Percentiles rank a stretch among this genome's conserved stretches.
Conservation (phyloP, 2,888 invertebrate genomes). For the Caenorhabditis panamensis region DNA sequence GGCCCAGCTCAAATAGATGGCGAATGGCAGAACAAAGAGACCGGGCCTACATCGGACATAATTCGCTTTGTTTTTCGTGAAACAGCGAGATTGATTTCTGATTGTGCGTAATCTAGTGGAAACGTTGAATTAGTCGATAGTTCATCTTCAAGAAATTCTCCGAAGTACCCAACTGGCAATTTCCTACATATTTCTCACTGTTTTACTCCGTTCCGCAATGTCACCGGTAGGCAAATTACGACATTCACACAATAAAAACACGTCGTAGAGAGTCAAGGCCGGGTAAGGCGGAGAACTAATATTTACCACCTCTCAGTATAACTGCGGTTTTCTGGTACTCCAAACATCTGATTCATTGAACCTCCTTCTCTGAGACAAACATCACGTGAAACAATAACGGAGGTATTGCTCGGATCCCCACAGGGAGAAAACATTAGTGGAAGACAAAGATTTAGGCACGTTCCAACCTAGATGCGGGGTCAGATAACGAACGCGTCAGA, state of each 20-base stretch:
- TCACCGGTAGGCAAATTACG: conserved; percentile 27
- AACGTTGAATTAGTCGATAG: conserved; percentile 13
- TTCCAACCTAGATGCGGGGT: conserved; percentile 53
- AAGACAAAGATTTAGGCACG: conserved; percentile 10
- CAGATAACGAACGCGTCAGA: conserved; percentile 57
- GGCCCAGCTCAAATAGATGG: neutral
- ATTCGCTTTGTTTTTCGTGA: neutral
- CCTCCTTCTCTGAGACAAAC: neutral
- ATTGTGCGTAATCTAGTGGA: conserved; percentile 34
- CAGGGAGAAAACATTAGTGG: conserved; percentile 8
- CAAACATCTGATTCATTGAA: conserved; percentile 29
- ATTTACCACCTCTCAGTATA: conserved; percentile 44
- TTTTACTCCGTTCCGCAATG: conserved; percentile 13
- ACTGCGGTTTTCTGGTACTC: conserved; percentile 3
- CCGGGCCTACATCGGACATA: no score
- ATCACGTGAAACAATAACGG: conserved; percentile 11
- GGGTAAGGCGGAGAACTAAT: conserved; percentile 47
- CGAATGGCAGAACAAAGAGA: neutral
- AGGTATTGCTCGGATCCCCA: conserved; percentile 3
- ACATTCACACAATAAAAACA: conserved; percentile 46
- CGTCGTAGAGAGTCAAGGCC: conserved; percentile 45
- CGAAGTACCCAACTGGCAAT: no score
- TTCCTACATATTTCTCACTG: neutral
- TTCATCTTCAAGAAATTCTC: neutral
- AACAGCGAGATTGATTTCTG: neutral